Evolutionary conservation across 2,888 invertebrate species (phyloP), one percentile per base, ranked within the genome.

Genomic region (Hylaea fasciaria): DNA sequence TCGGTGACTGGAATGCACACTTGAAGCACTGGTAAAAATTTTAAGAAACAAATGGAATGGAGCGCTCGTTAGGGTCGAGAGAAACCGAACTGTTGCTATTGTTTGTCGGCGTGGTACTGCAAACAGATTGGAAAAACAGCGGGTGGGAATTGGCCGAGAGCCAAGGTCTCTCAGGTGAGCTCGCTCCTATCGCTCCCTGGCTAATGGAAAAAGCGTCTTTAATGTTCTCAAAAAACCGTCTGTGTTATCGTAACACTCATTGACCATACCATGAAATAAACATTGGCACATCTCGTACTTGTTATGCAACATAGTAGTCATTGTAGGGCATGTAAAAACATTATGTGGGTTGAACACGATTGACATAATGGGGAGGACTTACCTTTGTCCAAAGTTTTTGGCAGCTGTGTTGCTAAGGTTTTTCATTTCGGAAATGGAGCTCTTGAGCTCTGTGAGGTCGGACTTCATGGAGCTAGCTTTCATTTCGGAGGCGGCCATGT

Each of bases 341-440:
- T 47, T 35, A 41, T 43, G 56, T 57, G 49, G 49, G 57, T 52
- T 54, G 45, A 39, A 14, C 57, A 58, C 46, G 52, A 49, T 55
- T 68, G 66, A 68, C 58, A 55, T 37, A 37, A 12, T 37, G 11
- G 50, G 50, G 17, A 45, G 46, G 55, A 75, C 80, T 79, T 68
- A 91, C 91, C 91, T 87, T 81, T 90, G 87, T 77, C 86, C 85
- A 73, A 91, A 90, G 74, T 89, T 91, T 73, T 89, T 82, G 61
- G 89, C 87, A 57, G 89, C 83, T 45, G 89, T 80, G 73, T 81
- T 90, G 75, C 91, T 91, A 62, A 96, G 91, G 77, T 95, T 96
- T 90, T 96, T 97, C 95, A 97, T 97, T 92, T 97, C 97, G 65
- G 96, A 95, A 86, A 97, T 96, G 80, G 96, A 96, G 82, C 95